phyloP scores from a whole-genome alignment of 2,888 invertebrate genomes.

The Agrochola macilenta region DNA sequence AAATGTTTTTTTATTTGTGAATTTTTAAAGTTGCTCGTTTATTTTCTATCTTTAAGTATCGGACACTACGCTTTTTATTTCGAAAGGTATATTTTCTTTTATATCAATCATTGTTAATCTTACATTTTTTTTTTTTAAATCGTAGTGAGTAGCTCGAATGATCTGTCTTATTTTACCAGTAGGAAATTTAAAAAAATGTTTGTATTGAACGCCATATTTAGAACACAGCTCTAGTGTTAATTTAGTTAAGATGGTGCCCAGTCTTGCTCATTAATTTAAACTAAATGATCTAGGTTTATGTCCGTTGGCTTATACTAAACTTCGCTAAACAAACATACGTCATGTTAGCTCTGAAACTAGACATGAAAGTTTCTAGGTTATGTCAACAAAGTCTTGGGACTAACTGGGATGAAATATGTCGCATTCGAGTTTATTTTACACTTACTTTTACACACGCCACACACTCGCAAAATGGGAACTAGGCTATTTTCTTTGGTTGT shows the following conservation, averaged over 20 bases:
- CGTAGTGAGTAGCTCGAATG: too few relatives aligned
- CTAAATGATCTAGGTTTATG: conserved; percentile 28
- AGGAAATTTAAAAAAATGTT: background rate
- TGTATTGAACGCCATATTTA: background rate
- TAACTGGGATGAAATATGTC: conserved; percentile 43
- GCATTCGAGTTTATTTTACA: conserved; percentile 25
- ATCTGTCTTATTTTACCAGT: background rate
- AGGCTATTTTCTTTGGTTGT: background rate
- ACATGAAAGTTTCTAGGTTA: conserved; percentile 44
- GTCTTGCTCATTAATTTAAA: conserved; percentile 36
- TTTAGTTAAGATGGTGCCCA: background rate
- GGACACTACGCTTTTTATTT: background rate
- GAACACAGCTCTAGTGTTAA: background rate
- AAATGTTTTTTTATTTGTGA: conserved; percentile 28
- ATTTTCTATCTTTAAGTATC: background rate
- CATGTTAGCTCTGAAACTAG: conserved; percentile 20
- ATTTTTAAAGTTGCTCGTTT: conserved; percentile 4
- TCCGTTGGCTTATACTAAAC: conserved; percentile 9
- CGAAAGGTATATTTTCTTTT: background rate
- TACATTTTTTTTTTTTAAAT: too few relatives aligned
- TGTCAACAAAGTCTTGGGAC: conserved; percentile 42
- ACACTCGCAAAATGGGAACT: background rate
- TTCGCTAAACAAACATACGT: conserved; percentile 31
- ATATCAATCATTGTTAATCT: background rate
- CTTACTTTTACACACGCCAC: background rate